Evolutionary conservation across 2,888 invertebrate species (phyloP).

Genomic region (Drosophila monieri): DNA sequence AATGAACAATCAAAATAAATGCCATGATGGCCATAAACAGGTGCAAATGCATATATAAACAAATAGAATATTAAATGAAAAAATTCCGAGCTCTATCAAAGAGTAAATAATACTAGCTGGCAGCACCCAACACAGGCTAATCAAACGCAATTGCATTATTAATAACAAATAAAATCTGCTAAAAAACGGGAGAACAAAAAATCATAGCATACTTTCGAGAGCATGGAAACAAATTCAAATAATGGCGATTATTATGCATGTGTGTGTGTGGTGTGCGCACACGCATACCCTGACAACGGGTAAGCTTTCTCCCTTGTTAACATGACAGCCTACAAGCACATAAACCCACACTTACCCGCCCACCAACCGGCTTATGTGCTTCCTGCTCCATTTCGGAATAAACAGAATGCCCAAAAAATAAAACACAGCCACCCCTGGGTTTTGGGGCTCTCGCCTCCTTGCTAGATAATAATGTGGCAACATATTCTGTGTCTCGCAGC

Average conservation of each 20-base stretch:
- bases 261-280: slow-evolving; percentile 64
- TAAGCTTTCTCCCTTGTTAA: slow-evolving; percentile 73
- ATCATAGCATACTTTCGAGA: slow-evolving; percentile 60
- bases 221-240: slow-evolving; percentile 56
- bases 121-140: slow-evolving; percentile 45
- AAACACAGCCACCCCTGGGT: slow-evolving; percentile 20
- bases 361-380: slow-evolving; percentile 20
- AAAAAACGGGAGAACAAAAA: slow-evolving; percentile 36
- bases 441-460: slow-evolving; percentile 38
- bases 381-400: slow-evolving; percentile 58
- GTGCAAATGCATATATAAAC: slow-evolving; percentile 19
- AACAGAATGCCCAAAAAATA: slow-evolving; percentile 17
- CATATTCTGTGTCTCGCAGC: slow-evolving; percentile 67
- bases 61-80: slow-evolving; percentile 45
- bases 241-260: slow-evolving; percentile 38
- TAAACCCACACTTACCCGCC: slow-evolving; percentile 58
- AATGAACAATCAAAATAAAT: slow-evolving; percentile 49
- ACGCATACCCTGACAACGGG: slow-evolving; percentile 35
- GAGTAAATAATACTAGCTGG: slow-evolving; percentile 43
- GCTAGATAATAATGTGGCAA: slow-evolving; percentile 78
- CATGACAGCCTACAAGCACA: slow-evolving; percentile 80
- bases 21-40: slow-evolving; percentile 29
- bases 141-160: slow-evolving; percentile 68
- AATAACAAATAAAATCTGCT: slow-evolving; percentile 56
- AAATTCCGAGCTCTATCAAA: slow-evolving; percentile 41